Conservation (phyloP, 2,888 invertebrate species). For the Branchipolynoe longqiensis region DNA sequence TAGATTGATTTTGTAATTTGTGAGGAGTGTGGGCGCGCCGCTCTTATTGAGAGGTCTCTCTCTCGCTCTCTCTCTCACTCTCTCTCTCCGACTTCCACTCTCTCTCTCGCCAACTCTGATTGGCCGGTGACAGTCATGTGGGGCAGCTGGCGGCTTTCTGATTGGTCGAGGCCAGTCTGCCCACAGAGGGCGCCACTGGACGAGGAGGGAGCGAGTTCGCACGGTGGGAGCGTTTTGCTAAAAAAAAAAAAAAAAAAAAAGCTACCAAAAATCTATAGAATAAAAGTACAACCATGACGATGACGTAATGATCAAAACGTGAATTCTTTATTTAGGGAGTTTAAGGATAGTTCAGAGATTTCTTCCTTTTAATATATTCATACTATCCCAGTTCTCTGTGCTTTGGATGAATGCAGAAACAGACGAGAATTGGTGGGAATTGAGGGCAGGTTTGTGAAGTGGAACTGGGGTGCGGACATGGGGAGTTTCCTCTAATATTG, state of each 20-base stretch:
- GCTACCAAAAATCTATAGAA: too few species aligned
- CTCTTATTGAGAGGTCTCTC: neutral
- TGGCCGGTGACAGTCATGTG: constrained; percentile 2
- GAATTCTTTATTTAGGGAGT: too few species aligned
- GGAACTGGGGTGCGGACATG: neutral
- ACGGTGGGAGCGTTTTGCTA: too few species aligned
- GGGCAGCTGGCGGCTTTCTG: neutral
- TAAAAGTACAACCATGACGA: too few species aligned
- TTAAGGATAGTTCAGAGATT: too few species aligned
- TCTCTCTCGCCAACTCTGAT: constrained; percentile 1
- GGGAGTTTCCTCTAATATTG: neutral
- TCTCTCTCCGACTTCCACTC: constrained; percentile 5
- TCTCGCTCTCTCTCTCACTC: too few species aligned
- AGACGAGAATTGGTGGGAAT: too few species aligned
- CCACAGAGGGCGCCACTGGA: neutral
- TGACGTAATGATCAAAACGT: too few species aligned
- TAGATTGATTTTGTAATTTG: constrained; percentile 39
- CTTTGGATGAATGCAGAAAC: too few species aligned
- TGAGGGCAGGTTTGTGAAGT: neutral
- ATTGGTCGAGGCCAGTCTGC: constrained; percentile 6
- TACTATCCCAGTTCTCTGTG: too few species aligned
- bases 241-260: too few species aligned
- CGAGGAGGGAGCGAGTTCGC: neutral
- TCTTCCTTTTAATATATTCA: too few species aligned
- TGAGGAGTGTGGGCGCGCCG: constrained; percentile 23